Base-by-base conservation (phyloP, 2,113 vertebrate species). In the Oenanthe oenanthe region DNA sequence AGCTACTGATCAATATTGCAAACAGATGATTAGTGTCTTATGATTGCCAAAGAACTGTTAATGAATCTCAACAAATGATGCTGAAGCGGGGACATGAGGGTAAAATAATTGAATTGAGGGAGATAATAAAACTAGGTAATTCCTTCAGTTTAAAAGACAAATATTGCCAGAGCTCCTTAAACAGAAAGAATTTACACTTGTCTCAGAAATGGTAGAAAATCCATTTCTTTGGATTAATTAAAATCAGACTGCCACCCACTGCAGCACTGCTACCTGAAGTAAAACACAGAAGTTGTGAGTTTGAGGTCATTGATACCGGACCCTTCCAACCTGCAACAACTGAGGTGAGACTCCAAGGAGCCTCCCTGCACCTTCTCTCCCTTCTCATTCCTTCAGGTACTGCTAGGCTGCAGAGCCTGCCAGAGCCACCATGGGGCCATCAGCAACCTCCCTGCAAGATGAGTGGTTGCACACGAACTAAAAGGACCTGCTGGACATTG, bases 1-100 rank as follows among this genome's bases (percentile, higher is more conserved):
- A 94, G 71, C 81, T 89, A 94, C 34, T 67, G 78, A 95, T 96
- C 89, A 80, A 93, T 96, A 96, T 50, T 82, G 84, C 76, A 92
- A 96, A 96, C 71, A 95, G 81, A 92, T 82, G 74, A 96, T 94
- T 93, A 89, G 71, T 63, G 78, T 95, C 89, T 82, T 89, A 61
- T 87, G 89, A 79, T 74, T 88, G 85, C 73, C 62, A 95, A 89
- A 85, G 85, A 85, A 82, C 51, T 87, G 57, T 79, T 92, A 94
- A 85, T 83, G 91, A 95, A 91, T 93, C 89, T 90, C 82, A 92
- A 34, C 80, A 76, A 40, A 57, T 36, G 24, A 92, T 56, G 67
- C 19, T 58, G 60, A 84, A 85, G 34, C 57, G 74, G 40, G 19
- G 42, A 76, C 12, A 7, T 31, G 74, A 91, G 38, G 94, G 94